Percentiles rank a stretch among this genome's conserved stretches.
These are phyloP conservation scores for Griposia aprilina DNA, from an alignment of 2,888 invertebrate species.

Conservation along the genomic window DNA sequence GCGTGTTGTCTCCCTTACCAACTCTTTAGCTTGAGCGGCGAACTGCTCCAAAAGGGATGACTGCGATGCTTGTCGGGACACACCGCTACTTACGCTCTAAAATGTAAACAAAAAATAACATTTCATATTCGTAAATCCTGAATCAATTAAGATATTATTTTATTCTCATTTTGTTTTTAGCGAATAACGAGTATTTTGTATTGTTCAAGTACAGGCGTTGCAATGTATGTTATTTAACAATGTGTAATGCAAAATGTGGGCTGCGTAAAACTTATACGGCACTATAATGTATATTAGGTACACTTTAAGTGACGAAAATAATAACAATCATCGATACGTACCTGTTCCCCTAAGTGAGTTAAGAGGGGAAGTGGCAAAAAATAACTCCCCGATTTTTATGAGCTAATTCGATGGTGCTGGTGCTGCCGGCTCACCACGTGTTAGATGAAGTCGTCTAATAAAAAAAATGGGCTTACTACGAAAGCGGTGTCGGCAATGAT, in stretches of 20 bases:
- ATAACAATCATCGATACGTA: too few relatives aligned
- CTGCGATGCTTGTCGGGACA: constrained; percentile 94
- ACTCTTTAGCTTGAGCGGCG: constrained; percentile 96
- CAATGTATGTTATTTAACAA: neutral
- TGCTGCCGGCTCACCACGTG: neutral
- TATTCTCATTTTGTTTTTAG: neutral
- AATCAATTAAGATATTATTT: neutral
- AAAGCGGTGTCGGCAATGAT: neutral
- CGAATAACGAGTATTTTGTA: neutral
- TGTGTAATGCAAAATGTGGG: constrained; percentile 7
- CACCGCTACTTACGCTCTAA: constrained; percentile 83
- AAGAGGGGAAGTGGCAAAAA: neutral
- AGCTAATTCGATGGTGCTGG: neutral
- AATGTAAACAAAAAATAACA: constrained; percentile 23
- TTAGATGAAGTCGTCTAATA: neutral
- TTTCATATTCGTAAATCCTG: neutral
- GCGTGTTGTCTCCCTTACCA: constrained; percentile 96
- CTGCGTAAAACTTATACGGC: neutral
- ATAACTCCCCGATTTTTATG: neutral
- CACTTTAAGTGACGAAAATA: neutral
- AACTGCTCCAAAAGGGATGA: constrained; percentile 96
- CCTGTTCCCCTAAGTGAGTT: neutral
- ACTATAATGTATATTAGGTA: neutral
- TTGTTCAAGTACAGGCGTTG: neutral
- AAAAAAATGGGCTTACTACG: neutral